A percentile compares a stretch with the other conserved stretches of the same genome.
Conservation (phyloP, 2,797 vertebrate species). For the Lepus townsendii region DNA sequence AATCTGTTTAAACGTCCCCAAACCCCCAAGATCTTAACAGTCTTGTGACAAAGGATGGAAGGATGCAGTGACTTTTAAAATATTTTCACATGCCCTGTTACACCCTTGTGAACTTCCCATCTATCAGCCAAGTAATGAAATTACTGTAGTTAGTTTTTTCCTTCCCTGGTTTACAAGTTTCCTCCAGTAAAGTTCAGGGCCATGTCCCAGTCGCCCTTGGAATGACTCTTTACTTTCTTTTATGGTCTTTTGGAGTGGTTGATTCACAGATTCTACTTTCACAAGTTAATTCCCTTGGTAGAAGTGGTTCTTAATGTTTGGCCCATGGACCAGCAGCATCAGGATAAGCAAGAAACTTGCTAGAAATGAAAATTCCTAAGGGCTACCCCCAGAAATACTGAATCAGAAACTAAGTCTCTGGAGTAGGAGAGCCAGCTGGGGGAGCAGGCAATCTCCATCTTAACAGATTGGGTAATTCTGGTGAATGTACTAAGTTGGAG, state of each 20-base stretch:
- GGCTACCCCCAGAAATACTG: constrained; percentile 6
- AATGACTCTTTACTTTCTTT: constrained; percentile 42
- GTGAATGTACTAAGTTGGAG: background rate
- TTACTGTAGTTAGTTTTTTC: background rate
- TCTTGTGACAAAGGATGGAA: constrained; percentile 38
- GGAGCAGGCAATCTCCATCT: background rate
- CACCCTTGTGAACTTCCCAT: constrained; percentile 33
- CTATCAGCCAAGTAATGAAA: constrained; percentile 27
- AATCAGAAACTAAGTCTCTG: constrained; percentile 19
- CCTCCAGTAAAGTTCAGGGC: constrained; percentile 23
- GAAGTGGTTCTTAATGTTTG: constrained; percentile 35
- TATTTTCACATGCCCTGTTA: constrained; percentile 19
- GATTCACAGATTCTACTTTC: constrained; percentile 36
- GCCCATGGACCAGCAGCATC: background rate
- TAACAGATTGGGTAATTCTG: constrained; percentile 31
- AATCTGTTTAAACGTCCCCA: constrained; percentile 45
- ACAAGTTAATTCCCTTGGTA: constrained; percentile 1
- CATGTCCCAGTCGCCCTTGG: background rate
- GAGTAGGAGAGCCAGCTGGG: background rate
- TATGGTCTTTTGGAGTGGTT: constrained; percentile 16
- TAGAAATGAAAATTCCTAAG: constrained; percentile 40
- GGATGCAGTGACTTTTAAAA: background rate
- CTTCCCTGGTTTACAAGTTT: constrained; percentile 26
- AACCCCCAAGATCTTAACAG: background rate
- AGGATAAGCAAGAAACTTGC: constrained; percentile 39